Evolutionary conservation across 2,888 invertebrate genomes (phyloP), one percentile per base, ranked within the genome.

Genomic region (Bombylius discolor): DNA sequence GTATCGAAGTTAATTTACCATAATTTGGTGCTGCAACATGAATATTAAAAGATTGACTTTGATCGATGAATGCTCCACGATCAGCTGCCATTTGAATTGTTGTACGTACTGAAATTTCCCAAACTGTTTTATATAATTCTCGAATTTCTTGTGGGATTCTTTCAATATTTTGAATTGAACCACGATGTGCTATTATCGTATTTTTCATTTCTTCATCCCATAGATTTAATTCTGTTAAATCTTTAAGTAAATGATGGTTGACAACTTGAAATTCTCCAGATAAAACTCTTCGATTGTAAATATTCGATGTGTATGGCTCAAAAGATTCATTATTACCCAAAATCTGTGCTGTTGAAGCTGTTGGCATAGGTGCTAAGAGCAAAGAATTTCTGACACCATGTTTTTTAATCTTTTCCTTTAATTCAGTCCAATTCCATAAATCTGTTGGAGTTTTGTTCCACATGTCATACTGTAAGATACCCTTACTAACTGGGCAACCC

Each of bases 261-360:
- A 97, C 93, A 14, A 94, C 82, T 79, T 89, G 82, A 68, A 94
- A 95, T 76, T 95, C 93, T 9, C 95, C 95, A 12, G 93, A 92
- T 12, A 95, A 76, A 4, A 96, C 95, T 56, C 93, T 77, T 64
- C 96, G 78, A 23, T 87, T 84, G 74, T 96, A 96, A 65, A 97
- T 89, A 70, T 97, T 97, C 53, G 89, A 92, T 1, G 94, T 95
- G 73, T 94, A 97, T 0, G 96, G 90, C 74, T 97, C 96, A 68
- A 95, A 86, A 1, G 93, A 90, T 73, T 97, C 95, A 70, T 95
- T 96, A 70, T 96, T 97, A 36, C 96, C 96, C n/a, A 97, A 80
- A 68, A 97, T 97, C 75, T 96, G 95, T 9, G 96, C 95, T 0
- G 96, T 96, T 7, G 94, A 93, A 9, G 95, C 94, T 13, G 96